These are phyloP conservation scores for Diorhabda elongata DNA, from an alignment of 1,140 invertebrate species.

Conservation along the genomic window DNA sequence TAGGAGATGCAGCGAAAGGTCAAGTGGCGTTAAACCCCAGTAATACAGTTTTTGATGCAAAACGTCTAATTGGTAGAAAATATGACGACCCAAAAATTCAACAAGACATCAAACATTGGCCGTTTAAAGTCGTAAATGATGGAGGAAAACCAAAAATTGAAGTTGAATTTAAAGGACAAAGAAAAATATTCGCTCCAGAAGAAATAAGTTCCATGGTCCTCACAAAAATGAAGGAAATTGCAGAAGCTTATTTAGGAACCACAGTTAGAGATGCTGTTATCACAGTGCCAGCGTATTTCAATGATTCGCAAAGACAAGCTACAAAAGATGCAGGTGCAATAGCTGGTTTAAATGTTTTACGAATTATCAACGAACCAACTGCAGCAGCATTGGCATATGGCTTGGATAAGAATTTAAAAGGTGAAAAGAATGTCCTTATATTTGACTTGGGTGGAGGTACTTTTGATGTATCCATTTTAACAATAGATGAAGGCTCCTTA, in stretches of 20 bases:
- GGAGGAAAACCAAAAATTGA: constrained; percentile 45
- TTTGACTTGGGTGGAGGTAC: constrained; percentile 55
- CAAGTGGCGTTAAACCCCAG: constrained; percentile 78
- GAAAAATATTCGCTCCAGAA: constrained; percentile 28
- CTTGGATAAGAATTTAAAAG: constrained; percentile 66
- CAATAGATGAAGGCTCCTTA: constrained; percentile 64
- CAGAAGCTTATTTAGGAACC: constrained; percentile 49
- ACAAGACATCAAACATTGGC: constrained; percentile 72
- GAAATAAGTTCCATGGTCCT: constrained; percentile 68
- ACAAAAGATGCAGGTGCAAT: constrained; percentile 64
- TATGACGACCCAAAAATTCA: constrained; percentile 67
- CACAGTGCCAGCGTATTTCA: constrained; percentile 56
- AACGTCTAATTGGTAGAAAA: constrained; percentile 55
- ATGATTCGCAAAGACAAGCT: constrained; percentile 62
- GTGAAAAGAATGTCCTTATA: constrained; percentile 51
- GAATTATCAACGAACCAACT: constrained; percentile 62
- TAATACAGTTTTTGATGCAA: constrained; percentile 74
- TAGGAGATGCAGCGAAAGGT: constrained; percentile 56
- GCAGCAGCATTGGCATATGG: constrained; percentile 76
- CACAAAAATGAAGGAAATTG: constrained; percentile 89
- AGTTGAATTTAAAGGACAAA: constrained; percentile 6
- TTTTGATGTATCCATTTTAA: constrained; percentile 68
- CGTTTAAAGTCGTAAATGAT: constrained; percentile 73
- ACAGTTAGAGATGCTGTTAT: constrained; percentile 41
- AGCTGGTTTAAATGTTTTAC: constrained; percentile 55